Conservation (phyloP, 2,888 invertebrate species). For the Parnassius mnemosyne region DNA sequence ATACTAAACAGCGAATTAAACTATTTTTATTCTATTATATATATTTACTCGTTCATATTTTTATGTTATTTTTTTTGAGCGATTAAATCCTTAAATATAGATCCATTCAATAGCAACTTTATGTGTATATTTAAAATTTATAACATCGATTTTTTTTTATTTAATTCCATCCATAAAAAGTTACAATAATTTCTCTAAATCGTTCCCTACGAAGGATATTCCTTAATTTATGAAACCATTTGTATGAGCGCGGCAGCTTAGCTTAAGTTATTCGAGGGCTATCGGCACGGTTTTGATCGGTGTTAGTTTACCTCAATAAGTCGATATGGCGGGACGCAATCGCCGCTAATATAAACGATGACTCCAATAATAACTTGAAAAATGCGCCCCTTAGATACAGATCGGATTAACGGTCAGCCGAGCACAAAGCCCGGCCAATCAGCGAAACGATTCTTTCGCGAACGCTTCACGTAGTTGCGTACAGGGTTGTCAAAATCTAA, state of each 20-base stretch:
- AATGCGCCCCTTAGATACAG: slow-evolving; percentile 58
- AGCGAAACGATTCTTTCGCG: slow-evolving; percentile 68
- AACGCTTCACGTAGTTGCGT: slow-evolving; percentile 73
- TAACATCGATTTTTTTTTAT: too few relatives aligned
- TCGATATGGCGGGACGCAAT: slow-evolving; percentile 33
- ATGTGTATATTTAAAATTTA: too few relatives aligned
- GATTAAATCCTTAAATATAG: too few relatives aligned
- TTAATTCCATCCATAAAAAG: too few relatives aligned
- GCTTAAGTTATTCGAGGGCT: slow-evolving; percentile 17
- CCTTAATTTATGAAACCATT: slow-evolving; percentile 11
- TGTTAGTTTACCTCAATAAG: slow-evolving; percentile 17
- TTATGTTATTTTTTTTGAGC: too few relatives aligned
- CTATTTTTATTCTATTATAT: too few relatives aligned
- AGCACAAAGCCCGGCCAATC: slow-evolving; percentile 73
- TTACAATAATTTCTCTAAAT: too few relatives aligned
- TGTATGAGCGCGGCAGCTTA: slow-evolving; percentile 1
- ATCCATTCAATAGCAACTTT: too few relatives aligned
- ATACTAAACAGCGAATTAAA: too few relatives aligned
- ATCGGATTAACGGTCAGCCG: slow-evolving; percentile 76
- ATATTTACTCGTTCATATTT: too few relatives aligned
- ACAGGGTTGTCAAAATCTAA: slow-evolving; percentile 1
- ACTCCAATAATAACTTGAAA: slow-evolving; percentile 71
- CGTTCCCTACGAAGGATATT: not conserved
- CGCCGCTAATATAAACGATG: slow-evolving; percentile 60
- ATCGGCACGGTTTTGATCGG: slow-evolving; percentile 30